phyloP scores from a whole-genome alignment of 2,113 vertebrate genomes.

The Sisor rabdophorus region DNA sequence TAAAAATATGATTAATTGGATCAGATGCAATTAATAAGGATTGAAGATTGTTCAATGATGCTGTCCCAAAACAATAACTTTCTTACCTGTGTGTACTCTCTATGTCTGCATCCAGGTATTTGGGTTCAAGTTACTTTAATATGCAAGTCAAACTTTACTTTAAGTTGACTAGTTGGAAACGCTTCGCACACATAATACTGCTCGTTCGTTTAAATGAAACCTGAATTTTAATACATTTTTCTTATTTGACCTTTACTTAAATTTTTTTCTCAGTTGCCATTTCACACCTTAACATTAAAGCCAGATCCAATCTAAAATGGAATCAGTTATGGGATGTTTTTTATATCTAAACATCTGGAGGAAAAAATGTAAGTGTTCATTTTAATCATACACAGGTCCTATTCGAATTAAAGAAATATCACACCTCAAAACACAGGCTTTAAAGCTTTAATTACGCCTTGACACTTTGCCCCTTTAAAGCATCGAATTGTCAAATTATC shows the following conservation, averaged over 20 bases:
- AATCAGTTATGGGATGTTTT: neutral
- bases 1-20: too few species aligned
- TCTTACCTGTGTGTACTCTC: neutral
- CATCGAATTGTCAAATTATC: constrained; percentile 12
- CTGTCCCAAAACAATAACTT: neutral
- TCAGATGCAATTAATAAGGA: too few species aligned
- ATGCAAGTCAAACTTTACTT: neutral
- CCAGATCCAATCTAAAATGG: neutral
- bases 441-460: neutral
- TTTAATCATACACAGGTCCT: neutral
- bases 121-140: neutral
- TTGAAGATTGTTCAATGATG: too few species aligned
- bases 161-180: neutral
- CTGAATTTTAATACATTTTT: neutral
- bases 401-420: neutral
- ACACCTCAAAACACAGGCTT: neutral
- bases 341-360: neutral
- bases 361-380: neutral
- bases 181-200: neutral
- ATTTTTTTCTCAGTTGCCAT: neutral
- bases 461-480: neutral
- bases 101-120: too few species aligned
- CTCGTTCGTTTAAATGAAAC: neutral
- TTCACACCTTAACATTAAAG: neutral
- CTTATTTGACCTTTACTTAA: neutral